Evolutionary conservation across 1,140 invertebrate species (phyloP), one percentile per base, ranked within the genome.

Genomic region (Penaeus chinensis): DNA sequence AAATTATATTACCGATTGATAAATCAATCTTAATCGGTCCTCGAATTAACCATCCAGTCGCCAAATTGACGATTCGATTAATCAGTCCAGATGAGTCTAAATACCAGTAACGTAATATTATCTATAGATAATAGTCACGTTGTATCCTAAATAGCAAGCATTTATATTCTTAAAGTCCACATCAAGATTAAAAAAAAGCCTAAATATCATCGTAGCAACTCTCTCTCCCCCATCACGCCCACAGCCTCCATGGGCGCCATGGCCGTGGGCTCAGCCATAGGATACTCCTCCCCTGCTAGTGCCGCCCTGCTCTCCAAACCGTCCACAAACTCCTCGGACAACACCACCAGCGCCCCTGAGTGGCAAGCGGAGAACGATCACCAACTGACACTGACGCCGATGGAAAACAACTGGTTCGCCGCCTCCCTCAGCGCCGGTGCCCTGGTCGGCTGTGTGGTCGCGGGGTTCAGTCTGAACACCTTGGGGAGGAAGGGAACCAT

Each of bases 401-500:
- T 18, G 16, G 81, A 84, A 22, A 24, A 62, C 60, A 71, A 66
- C 18, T 84, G 82, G 87, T 89, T 84, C 27, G 32, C 82, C 22
- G 82, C 74, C 10, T 63, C 82, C 47, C 66, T 84, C 2, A 89
- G 82, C 47, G 69, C 84, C 1, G 87, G 87, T 7, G 87, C 97
- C 42, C 89, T 95, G 2, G 94, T 95, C 7, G 96, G 96, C 0
- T 91, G 97, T 1, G 94, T 96, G 0, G 94, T 95, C 0, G 96
- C 96, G 62, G 92, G 95, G 27, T 92, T 92, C 95, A 92, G 95
- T 22, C 96, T 98, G 87, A 97, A 98, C 92, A 94, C 94, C 89
- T 91, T 97, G 20, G 97, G 98, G 77, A 93, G 98, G 91, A 95
- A 95, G 91, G 94, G 93, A 79, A 97, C 97, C 0, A 96, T 98